Percentiles rank a stretch among this genome's conserved stretches.
phyloP scores from a whole-genome alignment of 2,888 invertebrate species.

The Phrixothrix hirtus region DNA sequence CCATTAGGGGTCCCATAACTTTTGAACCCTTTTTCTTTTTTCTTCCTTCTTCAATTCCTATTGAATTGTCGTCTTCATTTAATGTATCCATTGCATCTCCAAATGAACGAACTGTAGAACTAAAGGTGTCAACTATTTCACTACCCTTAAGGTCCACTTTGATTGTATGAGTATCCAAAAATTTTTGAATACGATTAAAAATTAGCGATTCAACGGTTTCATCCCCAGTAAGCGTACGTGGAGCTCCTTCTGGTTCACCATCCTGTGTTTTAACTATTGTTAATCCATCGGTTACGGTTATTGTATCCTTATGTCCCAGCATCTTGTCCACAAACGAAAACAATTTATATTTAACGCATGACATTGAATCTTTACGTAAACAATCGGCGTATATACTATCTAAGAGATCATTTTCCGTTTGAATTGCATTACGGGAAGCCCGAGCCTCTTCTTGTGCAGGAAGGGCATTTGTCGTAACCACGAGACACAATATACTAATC shows the following conservation, averaged over 20 bases:
- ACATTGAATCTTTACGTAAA: conserved; percentile 78
- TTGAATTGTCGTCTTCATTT: conserved; percentile 62
- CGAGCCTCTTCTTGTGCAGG: conserved; percentile 69
- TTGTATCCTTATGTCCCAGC: conserved; percentile 78
- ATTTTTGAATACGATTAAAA: conserved; percentile 71
- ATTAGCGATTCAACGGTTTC: conserved; percentile 68
- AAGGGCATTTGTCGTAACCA: conserved; percentile 63
- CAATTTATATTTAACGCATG: conserved; percentile 85
- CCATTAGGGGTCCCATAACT: conserved; percentile 75
- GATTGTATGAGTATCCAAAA: conserved; percentile 78
- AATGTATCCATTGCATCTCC: conserved; percentile 72
- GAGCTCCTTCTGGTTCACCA: conserved; percentile 74
- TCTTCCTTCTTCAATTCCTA: conserved; percentile 68
- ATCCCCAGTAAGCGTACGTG: conserved; percentile 70
- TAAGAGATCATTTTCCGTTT: conserved; percentile 77
- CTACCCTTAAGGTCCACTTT: conserved; percentile 84
- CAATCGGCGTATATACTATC: conserved; percentile 78
- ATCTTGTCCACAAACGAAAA: conserved; percentile 86
- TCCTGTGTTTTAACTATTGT: conserved; percentile 76
- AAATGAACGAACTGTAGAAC: conserved; percentile 78
- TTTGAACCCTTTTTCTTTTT: conserved; percentile 81
- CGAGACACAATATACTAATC: conserved; percentile 59
- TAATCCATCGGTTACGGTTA: conserved; percentile 79
- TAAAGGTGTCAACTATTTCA: conserved; percentile 79
- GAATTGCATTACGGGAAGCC: conserved; percentile 62